phyloP scores from a whole-genome alignment of 2,113 vertebrate genomes.

The Dromas ardeola region DNA sequence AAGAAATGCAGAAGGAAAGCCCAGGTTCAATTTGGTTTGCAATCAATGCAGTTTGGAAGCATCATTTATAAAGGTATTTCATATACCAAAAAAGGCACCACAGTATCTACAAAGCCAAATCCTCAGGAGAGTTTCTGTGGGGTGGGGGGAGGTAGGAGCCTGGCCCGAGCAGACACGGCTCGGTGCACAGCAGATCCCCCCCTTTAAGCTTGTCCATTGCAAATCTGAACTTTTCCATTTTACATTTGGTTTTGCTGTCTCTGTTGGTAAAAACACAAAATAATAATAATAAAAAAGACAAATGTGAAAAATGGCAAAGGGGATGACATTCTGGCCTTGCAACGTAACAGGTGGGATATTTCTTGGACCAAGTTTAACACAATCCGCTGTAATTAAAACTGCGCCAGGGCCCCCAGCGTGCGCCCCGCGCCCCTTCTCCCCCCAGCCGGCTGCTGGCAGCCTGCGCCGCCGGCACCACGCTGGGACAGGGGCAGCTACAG shows the following conservation, averaged over 20 bases:
- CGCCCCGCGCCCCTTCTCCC: neutral
- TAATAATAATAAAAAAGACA: neutral
- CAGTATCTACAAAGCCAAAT: constrained; percentile 55
- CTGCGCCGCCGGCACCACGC: neutral
- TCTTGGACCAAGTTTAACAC: neutral
- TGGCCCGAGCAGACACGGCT: neutral
- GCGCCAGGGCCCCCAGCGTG: accelerated
- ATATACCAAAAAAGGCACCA: constrained; percentile 66
- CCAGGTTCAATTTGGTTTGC: constrained; percentile 53
- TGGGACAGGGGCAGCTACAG: neutral
- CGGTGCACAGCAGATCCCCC: neutral
- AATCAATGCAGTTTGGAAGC: constrained; percentile 58
- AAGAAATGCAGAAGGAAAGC: constrained; percentile 40
- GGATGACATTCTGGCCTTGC: neutral
- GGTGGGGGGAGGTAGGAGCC: neutral
- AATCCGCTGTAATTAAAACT: constrained; percentile 2
- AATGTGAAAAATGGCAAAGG: neutral
- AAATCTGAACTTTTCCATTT: neutral
- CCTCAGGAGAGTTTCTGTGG: constrained; percentile 37
- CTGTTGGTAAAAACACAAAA: neutral
- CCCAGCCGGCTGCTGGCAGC: neutral
- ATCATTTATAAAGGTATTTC: constrained; percentile 38
- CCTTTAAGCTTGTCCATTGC: neutral
- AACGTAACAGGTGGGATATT: neutral
- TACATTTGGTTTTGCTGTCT: constrained; percentile 24